Evolutionary conservation across 2,888 invertebrate species (phyloP), one percentile per base, ranked within the genome.

Genomic region (Falcaria lacertinaria): DNA sequence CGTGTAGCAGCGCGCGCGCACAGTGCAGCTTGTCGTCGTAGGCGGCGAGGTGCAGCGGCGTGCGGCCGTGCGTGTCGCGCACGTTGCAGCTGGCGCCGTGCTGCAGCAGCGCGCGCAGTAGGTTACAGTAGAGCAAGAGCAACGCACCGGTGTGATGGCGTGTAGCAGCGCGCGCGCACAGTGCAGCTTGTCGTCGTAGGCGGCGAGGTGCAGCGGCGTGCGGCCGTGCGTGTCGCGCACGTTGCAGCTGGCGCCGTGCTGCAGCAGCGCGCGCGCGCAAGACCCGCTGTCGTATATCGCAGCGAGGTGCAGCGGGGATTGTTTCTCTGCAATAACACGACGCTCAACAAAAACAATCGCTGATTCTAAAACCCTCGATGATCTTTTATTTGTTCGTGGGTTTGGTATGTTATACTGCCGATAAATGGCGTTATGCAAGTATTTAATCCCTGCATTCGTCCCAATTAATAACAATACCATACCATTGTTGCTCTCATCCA

Each of bases 141-240:
- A 17, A 54, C 67, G 55, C 1, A 80, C 76, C 25, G 49, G 44
- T 0, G 49, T 45, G 13, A 64, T 54, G 42, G 47, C 46, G 0
- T 58, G 50, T 8, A 80, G 50, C 37, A 85, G 60, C 39, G 57
- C 60, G 1, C 44, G 44, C 32, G 68, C 52, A 17, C 66, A 73
- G 15, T 43, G 42, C 33, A 62, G 54, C 33, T 66, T 54, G 48
- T 68, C 73, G 62, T 78, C 79, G 57, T 69, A 73, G 7, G 75
- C 81, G 49, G 86, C 86, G 36, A 86, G 69, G 54, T 88, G 87
- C 42, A 86, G 64, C 43, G 85, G 73, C 39, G 80, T 71, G 55
- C 87, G 80, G 0, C 73, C 80, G 19, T 52, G 60, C 4, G 44
- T 47, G 64, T 83, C 83, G 1, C 72, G 63, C 51, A 53, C 64